Base-by-base conservation (phyloP, 2,888 invertebrate species). In the Steinernema hermaphroditum region DNA sequence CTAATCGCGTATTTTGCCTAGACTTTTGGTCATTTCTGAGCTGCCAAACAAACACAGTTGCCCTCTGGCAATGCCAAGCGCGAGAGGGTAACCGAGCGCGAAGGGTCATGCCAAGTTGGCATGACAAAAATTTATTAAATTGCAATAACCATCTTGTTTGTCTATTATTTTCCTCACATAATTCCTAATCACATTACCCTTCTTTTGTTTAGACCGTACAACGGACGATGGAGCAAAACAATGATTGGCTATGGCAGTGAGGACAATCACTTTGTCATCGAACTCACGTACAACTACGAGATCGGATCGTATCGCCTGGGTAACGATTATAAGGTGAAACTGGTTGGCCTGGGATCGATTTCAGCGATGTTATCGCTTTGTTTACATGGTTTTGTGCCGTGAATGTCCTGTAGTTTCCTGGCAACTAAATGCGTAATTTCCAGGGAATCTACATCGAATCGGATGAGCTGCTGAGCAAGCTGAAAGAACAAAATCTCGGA, bases 211-310 rank as follows among this genome's bases (percentile, higher is more conserved):
- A 95, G 96, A n/a, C 96, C 96, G 0, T 97, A 96, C 86, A 94
- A 93, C 83, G 95, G 94, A 83, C 92, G 93, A 81, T 98, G 98
- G 98, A 96, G 96, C 87, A 98, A 98, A 89, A 96, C 97, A 0
- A 98, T 98, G 97, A 91, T 97, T 62, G 98, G 97, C 0, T 98
- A 96, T 88, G 97, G 97, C 0, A 92, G 93, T 0, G 98, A 98
- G 89, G 93, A 94, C 82, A 90, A 91, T 71, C 93, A 97, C 88
- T 98, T 97, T 89, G 97, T 94, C 0, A 90, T 96, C 27, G 97
- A 98, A 87, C 90, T 98, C 57, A 97, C 97, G 14, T 98, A 97
- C 88, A 98, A 98, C 88, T 98, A 98, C 87, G 94, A 94, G 27
- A 91, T 97, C 27, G 92, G 92, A 77, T 89, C 91, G 69, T 97